These are phyloP conservation scores for Cerceris rybyensis DNA, from an alignment of 2,888 invertebrate genomes.

Conservation along the genomic window DNA sequence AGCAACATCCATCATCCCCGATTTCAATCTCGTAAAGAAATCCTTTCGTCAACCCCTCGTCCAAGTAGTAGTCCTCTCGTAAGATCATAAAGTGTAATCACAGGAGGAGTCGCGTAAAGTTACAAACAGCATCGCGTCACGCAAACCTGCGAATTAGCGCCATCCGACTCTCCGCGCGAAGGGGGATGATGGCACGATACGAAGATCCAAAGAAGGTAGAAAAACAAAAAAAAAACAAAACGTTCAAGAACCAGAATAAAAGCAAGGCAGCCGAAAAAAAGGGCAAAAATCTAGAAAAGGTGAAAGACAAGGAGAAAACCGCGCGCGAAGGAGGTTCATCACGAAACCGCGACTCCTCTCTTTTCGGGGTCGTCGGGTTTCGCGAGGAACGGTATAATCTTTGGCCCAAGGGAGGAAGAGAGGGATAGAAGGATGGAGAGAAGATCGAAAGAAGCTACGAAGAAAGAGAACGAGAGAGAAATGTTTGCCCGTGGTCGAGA, in stretches of 20 bases:
- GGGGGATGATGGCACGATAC: background rate
- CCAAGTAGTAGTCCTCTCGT: slow-evolving; percentile 41
- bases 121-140: slow-evolving; percentile 69
- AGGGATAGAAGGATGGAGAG: slow-evolving; percentile 40
- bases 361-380: slow-evolving; percentile 67
- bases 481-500: slow-evolving; percentile 62
- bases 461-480: slow-evolving; percentile 55
- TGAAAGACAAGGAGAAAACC: slow-evolving; percentile 7
- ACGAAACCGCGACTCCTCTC: slow-evolving; percentile 67
- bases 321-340: slow-evolving; percentile 5
- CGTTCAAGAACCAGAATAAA: slow-evolving; percentile 7
- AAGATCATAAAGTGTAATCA: slow-evolving; percentile 59
- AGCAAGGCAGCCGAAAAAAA: slow-evolving; percentile 15
- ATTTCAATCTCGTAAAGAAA: slow-evolving; percentile 15
- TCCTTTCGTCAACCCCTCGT: slow-evolving; percentile 22
- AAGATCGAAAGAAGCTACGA: slow-evolving; percentile 27
- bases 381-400: slow-evolving; percentile 72
- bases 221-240: background rate
- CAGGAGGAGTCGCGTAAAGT: slow-evolving; percentile 47
- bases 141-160: slow-evolving; percentile 67
- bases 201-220: background rate
- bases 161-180: slow-evolving; percentile 8
- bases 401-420: slow-evolving; percentile 47
- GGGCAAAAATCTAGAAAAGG: slow-evolving; percentile 9
- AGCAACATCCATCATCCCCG: slow-evolving; percentile 37